These are phyloP conservation scores for Noctua comes DNA, from an alignment of 2,888 invertebrate species.

Conservation along the genomic window DNA sequence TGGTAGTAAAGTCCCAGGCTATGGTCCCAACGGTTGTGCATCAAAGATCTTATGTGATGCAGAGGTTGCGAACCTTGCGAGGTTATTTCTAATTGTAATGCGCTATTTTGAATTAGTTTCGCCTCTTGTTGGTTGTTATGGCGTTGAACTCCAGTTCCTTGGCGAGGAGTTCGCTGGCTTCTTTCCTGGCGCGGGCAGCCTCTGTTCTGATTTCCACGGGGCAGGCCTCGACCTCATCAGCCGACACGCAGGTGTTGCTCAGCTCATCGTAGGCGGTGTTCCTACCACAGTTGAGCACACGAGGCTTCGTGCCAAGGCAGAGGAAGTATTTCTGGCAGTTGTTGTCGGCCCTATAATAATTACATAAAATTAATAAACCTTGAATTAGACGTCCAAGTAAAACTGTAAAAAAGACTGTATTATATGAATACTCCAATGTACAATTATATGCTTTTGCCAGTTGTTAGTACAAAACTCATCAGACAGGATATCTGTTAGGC, in stretches of 20 bases:
- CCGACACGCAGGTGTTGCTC: slow-evolving; percentile 93
- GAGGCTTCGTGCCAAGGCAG: slow-evolving; percentile 93
- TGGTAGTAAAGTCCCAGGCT: slow-evolving; percentile 19
- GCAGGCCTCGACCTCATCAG: slow-evolving; percentile 94
- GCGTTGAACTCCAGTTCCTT: slow-evolving; percentile 77
- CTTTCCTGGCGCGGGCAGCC: slow-evolving; percentile 78
- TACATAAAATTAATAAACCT: not conserved
- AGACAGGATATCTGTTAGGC: not conserved
- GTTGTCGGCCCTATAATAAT: slow-evolving; percentile 87
- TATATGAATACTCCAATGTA: not conserved
- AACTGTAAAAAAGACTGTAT: not conserved
- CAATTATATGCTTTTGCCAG: not conserved
- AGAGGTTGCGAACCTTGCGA: slow-evolving; percentile 7
- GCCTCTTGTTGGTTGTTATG: slow-evolving; percentile 46
- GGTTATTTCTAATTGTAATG: slow-evolving; percentile 5
- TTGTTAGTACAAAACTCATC: not conserved
- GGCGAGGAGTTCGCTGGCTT: slow-evolving; percentile 76
- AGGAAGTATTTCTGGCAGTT: slow-evolving; percentile 95
- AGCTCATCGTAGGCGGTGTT: slow-evolving; percentile 94
- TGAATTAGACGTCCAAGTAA: not conserved
- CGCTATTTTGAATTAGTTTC: slow-evolving; percentile 30
- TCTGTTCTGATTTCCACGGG: slow-evolving; percentile 81
- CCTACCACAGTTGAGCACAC: slow-evolving; percentile 94
- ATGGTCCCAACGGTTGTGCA: slow-evolving; percentile 39
- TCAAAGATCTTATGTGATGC: slow-evolving; percentile 42